A percentile compares a stretch with the other conserved stretches of the same genome.
Evolutionary conservation across 2,888 invertebrate genomes (phyloP).

Genomic region (Parthenolecanium corni): DNA sequence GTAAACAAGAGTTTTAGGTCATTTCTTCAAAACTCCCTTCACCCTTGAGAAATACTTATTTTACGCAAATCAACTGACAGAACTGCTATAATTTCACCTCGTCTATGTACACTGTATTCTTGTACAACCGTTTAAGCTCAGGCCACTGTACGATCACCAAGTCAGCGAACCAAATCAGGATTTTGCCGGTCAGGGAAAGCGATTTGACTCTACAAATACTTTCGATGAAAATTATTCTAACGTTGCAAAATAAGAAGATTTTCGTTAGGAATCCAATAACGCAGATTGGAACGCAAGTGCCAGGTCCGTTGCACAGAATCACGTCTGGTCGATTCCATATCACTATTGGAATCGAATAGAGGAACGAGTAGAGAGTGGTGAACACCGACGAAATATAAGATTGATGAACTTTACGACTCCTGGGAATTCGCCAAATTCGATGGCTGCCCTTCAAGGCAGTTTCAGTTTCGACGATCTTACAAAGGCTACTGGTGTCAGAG

Average conservation of each 20-base stretch:
- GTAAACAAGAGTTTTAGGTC: no score
- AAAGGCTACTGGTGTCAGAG: slow-evolving; percentile 62
- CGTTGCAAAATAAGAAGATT: slow-evolving; percentile 51
- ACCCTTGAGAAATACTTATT: background rate
- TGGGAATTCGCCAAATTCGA: slow-evolving; percentile 52
- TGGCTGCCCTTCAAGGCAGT: slow-evolving; percentile 38
- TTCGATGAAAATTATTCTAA: slow-evolving; percentile 80
- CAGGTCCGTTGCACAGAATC: slow-evolving; percentile 88
- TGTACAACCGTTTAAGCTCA: slow-evolving; percentile 41
- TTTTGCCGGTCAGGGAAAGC: slow-evolving; percentile 77
- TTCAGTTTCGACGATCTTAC: slow-evolving; percentile 47
- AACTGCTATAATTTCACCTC: slow-evolving; percentile 4
- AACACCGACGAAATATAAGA: slow-evolving; percentile 65
- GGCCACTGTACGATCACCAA: slow-evolving; percentile 90
- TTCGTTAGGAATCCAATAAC: slow-evolving; percentile 61
- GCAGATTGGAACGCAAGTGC: slow-evolving; percentile 89
- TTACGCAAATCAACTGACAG: background rate
- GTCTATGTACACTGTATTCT: background rate
- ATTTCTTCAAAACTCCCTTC: background rate
- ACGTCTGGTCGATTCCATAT: slow-evolving; percentile 61
- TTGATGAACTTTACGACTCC: slow-evolving; percentile 80
- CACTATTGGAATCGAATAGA: slow-evolving; percentile 57
- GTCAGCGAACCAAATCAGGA: slow-evolving; percentile 73
- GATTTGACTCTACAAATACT: slow-evolving; percentile 86
- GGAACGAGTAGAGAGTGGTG: slow-evolving; percentile 62